Evolutionary conservation across 2,888 invertebrate species (phyloP).

Genomic region (Drosophila neotestacea): DNA sequence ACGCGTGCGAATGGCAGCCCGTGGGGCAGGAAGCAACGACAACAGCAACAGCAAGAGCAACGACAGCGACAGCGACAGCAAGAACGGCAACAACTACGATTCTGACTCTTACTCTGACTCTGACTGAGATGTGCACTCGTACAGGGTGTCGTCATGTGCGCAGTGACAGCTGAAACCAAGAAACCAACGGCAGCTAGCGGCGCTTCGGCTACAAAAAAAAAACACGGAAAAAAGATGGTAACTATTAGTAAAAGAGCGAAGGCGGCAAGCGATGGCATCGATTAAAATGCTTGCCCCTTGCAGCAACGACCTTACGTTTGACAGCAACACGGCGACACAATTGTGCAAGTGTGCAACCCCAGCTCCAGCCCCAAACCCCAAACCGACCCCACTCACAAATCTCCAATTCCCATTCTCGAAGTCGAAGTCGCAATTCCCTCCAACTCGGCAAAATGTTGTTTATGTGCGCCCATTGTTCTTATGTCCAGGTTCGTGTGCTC

Average conservation of each 20-base stretch:
- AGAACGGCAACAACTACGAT: constrained; percentile 14
- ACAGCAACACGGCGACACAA: constrained; percentile 59
- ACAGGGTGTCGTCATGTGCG: constrained; percentile 62
- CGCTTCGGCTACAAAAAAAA: constrained; percentile 17
- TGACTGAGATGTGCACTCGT: constrained; percentile 31
- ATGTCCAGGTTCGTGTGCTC: constrained; percentile 37
- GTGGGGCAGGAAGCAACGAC: constrained; percentile 55
- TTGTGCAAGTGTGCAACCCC: constrained; percentile 46
- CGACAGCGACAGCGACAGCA: constrained; percentile 14
- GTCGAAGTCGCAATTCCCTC: constrained; percentile 2
- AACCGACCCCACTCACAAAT: background rate
- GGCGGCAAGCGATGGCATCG: constrained; percentile 60
- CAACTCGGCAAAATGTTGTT: constrained; percentile 28
- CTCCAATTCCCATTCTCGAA: background rate
- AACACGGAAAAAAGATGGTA: constrained; percentile 31
- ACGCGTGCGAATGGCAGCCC: constrained; percentile 74
- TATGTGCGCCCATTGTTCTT: constrained; percentile 65
- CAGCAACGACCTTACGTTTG: constrained; percentile 56
- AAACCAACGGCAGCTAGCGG: constrained; percentile 27
- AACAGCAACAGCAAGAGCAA: constrained; percentile 28
- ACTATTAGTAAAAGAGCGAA: constrained; percentile 63
- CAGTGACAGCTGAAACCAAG: constrained; percentile 50
- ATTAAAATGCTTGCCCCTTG: constrained; percentile 58
- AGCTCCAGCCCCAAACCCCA: background rate
- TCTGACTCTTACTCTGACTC: constrained; percentile 4